Conservation (phyloP, 2,888 invertebrate species). For the Notodromas monacha region DNA sequence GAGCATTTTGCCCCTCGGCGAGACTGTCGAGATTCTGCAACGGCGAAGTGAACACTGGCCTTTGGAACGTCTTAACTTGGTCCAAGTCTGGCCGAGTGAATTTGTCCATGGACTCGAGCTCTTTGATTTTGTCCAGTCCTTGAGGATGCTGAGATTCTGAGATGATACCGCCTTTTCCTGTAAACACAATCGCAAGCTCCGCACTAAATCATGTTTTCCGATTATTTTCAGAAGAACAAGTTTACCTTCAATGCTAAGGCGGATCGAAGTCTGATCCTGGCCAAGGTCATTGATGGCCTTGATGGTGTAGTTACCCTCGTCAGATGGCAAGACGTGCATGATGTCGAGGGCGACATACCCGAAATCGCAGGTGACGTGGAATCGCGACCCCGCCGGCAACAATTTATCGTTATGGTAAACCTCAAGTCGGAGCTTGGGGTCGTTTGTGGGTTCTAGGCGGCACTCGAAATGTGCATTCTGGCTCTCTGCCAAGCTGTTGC, state of each 20-base stretch:
- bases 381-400: slow-evolving; percentile 53
- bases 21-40: slow-evolving; percentile 60
- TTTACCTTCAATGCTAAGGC: slow-evolving; percentile 34
- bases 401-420: slow-evolving; percentile 76
- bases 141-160: slow-evolving; percentile 74
- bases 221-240: neutral
- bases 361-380: slow-evolving; percentile 85
- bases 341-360: slow-evolving; percentile 89
- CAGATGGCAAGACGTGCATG: slow-evolving; percentile 67
- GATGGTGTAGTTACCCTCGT: slow-evolving; percentile 77
- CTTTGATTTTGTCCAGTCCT: slow-evolving; percentile 60
- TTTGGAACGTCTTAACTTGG: slow-evolving; percentile 49
- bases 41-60: slow-evolving; percentile 77
- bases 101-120: slow-evolving; percentile 37
- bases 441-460: slow-evolving; percentile 61
- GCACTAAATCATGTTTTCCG: too few relatives aligned
- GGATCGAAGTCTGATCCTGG: slow-evolving; percentile 48
- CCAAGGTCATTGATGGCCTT: slow-evolving; percentile 70
- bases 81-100: slow-evolving; percentile 15
- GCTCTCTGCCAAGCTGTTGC: slow-evolving; percentile 59
- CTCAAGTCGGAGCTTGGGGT: slow-evolving; percentile 56
- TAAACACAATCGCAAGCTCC: too few relatives aligned
- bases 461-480: slow-evolving; percentile 79
- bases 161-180: slow-evolving; percentile 32
- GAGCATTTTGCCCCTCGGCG: slow-evolving; percentile 58